Evolutionary conservation across 2,113 vertebrate genomes (phyloP), one percentile per base, ranked within the genome.

Genomic region (Paralichthys olivaceus): DNA sequence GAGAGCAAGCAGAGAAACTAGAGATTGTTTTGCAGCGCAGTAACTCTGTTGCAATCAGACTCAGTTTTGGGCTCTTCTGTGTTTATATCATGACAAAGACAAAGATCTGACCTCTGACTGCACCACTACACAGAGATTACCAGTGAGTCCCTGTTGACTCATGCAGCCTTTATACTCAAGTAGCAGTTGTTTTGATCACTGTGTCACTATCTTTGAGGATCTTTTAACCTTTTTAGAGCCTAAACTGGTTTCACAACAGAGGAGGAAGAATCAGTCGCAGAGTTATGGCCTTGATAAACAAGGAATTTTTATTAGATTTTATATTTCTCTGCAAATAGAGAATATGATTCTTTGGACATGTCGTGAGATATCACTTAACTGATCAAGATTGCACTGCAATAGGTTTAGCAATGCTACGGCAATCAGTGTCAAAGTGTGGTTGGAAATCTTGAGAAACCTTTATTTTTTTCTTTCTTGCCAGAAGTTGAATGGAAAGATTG

Each of bases 61-160:
- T 56, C 32, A 3, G 43, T 37, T 70, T 66, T 15, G 6, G 14
- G 23, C 20, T 69, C 23, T 51, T 60, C 34, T 76, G 32, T 67
- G 56, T 68, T 77, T 69, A 43, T 73, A 45, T 67, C 40, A 71
- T 60, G 62, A 32, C 19, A 43, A 72, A 72, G 25, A 81, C 77
- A 72, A 72, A 72, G 63, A 77, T 54, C 22, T 82, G 70, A 85
- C 87, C 84, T 74, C 56, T 7, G 17, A 12, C 19, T 82, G 83
- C 58, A 78, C 80, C 29, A 14, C n/a, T 25, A 53, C 56, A 22
- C 54, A 32, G 34, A 65, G 11, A 65, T 75, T 57, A 25, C 54
- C 53, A 29, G n/a, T 45, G 22, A 45, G 69, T 51, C 65, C 26
- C 70, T 83, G 64, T 78, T 76, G 53, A 78, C 79, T 69, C 62